A percentile compares a stretch with the other conserved stretches of the same genome.
phyloP scores from a whole-genome alignment of 1,140 invertebrate species.

The Chironomus striatipennis region DNA sequence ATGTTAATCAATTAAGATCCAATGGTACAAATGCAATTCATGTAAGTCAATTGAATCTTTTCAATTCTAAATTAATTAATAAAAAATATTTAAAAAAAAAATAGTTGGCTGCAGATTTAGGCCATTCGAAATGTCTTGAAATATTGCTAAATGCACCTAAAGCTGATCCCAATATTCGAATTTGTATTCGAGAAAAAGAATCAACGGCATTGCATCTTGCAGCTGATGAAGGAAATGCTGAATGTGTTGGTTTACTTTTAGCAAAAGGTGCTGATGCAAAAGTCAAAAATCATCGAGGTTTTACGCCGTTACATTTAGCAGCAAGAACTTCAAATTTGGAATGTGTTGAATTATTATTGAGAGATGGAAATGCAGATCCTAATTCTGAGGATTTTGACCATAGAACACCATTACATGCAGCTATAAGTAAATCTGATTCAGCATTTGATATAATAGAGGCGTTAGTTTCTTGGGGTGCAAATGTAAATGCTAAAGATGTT shows the following conservation, averaged over 20 bases:
- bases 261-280: conserved; percentile 61
- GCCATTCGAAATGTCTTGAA: conserved; percentile 57
- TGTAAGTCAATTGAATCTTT: conserved; percentile 17
- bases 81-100: not conserved
- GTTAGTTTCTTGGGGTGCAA: conserved; percentile 64
- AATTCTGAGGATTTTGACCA: conserved; percentile 69
- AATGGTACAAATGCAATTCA: conserved; percentile 68
- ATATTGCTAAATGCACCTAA: conserved; percentile 58
- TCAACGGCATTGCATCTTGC: conserved; percentile 72
- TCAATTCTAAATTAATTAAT: not conserved
- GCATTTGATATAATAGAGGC: conserved; percentile 68
- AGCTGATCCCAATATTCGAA: conserved; percentile 48
- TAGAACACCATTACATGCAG: conserved; percentile 65
- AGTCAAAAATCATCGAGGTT: conserved; percentile 61
- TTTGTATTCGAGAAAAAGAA: conserved; percentile 57
- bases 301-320: conserved; percentile 69
- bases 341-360: conserved; percentile 62
- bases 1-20: conserved; percentile 57
- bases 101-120: conserved; percentile 58
- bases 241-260: conserved; percentile 62
- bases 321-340: conserved; percentile 65
- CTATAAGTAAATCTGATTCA: conserved; percentile 62
- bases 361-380: conserved; percentile 60
- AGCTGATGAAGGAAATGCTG: conserved; percentile 64
- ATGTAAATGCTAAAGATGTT: conserved; percentile 76